These are phyloP conservation scores for Thymelicus lineola DNA, from an alignment of 2,888 invertebrate genomes.

Conservation along the genomic window DNA sequence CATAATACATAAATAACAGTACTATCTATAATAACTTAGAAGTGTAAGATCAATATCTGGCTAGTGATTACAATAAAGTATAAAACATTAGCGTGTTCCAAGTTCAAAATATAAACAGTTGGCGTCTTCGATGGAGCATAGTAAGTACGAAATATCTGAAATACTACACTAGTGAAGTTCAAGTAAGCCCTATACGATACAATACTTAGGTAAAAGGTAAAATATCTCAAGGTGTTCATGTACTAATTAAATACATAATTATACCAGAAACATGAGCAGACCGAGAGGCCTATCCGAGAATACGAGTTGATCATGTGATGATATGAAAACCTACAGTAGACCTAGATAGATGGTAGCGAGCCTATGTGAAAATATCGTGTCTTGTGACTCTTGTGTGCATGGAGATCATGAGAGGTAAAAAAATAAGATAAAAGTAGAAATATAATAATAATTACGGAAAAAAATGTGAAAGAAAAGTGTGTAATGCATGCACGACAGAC, in stretches of 20 bases:
- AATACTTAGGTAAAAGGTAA: conserved; percentile 49
- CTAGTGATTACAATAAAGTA: conserved; percentile 68
- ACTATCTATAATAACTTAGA: conserved; percentile 57
- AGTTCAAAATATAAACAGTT: conserved; percentile 61
- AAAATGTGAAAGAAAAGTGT: conserved; percentile 57
- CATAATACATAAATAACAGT: conserved; percentile 44
- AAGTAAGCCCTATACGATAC: conserved; percentile 65
- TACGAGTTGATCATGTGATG: conserved; percentile 28
- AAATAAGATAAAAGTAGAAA: conserved; percentile 63
- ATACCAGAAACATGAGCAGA: conserved; percentile 40
- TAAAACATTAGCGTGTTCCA: conserved; percentile 72
- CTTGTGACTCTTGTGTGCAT: conserved; percentile 76
- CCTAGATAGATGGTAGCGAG: conserved; percentile 29
- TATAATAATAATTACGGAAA: conserved; percentile 59
- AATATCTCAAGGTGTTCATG: conserved; percentile 43
- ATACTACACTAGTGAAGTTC: conserved; percentile 75
- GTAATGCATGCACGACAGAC: conserved; percentile 71
- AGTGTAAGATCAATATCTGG: conserved; percentile 56
- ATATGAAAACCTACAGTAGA: conserved; percentile 29
- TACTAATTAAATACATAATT: conserved; percentile 45
- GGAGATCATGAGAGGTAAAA: conserved; percentile 75
- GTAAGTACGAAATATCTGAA: conserved; percentile 65
- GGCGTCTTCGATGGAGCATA: conserved; percentile 60
- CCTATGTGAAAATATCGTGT: conserved; percentile 61
- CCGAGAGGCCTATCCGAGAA: conserved; percentile 50